Evolutionary conservation across 2,113 vertebrate species (phyloP).

Genomic region (Xiphophorus couchianus): DNA sequence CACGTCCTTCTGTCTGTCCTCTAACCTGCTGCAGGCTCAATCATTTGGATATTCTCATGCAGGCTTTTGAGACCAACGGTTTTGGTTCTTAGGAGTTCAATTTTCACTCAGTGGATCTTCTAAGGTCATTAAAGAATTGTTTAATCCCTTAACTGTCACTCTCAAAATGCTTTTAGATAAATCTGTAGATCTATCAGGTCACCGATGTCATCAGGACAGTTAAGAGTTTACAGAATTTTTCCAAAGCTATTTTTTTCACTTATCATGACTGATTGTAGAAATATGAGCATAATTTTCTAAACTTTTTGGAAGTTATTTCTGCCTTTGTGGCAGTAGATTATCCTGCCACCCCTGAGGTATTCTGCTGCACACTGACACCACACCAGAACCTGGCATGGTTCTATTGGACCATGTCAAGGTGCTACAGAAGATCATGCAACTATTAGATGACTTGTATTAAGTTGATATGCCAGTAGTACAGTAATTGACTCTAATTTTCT

Average conservation of each 20-base stretch:
- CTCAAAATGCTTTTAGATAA: too few species aligned
- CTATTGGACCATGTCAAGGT: too few species aligned
- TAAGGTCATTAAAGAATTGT: neutral
- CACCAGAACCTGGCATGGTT: too few species aligned
- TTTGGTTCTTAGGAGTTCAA: neutral
- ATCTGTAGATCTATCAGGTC: too few species aligned
- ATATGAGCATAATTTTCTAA: neutral
- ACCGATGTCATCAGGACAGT: too few species aligned
- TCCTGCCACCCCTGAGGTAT: neutral
- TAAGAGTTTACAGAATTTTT: neutral
- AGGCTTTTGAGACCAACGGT: conserved; percentile 1
- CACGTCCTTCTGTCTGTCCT: conserved; percentile 17
- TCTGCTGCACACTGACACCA: too few species aligned
- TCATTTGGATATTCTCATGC: neutral
- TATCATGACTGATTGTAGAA: neutral
- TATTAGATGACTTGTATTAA: too few species aligned
- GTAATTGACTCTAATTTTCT: too few species aligned
- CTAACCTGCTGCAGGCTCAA: neutral
- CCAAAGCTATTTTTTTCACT: neutral
- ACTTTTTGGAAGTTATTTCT: neutral
- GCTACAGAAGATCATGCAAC: too few species aligned
- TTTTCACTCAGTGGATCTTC: neutral
- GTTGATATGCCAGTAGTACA: too few species aligned
- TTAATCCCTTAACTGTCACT: neutral
- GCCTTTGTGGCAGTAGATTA: neutral